Evolutionary conservation across 1,140 invertebrate species (phyloP), one percentile per base, ranked within the genome.

Genomic region (Thrips palmi): DNA sequence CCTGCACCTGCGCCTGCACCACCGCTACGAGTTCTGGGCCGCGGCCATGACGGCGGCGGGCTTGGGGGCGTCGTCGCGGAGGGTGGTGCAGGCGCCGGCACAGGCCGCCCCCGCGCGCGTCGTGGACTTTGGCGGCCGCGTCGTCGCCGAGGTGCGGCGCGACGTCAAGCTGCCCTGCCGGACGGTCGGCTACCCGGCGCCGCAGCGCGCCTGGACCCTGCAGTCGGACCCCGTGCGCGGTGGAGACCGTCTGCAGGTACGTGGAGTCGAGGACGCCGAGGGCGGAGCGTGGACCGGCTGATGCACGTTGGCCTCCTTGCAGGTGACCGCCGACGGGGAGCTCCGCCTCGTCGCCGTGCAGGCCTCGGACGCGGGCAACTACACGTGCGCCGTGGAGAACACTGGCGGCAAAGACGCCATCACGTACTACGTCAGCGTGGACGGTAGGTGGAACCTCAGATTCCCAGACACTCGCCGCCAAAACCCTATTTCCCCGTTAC

Each of bases 11-110:
- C 41, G 24, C 48, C 37, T 20, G 51, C 50, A 30, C 48, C 52
- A 39, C 46, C 58, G 25, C 23, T 75, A 75, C 42, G 67, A 70
- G 45, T 64, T 71, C 40, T 74, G 72, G 60, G 68, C 75, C 28
- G 70, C 70, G 2, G 65, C 70, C 12, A 64, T 65, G 4, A 71
- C 68, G 5, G 59, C 63, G 52, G 59, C 65, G 20, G 69, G 69
- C 7, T 63, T 69, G 45, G 68, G 69, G 25, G 62, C 43, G 67
- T 65, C 2, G 55, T 60, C 20, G 64, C 63, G 18, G 62, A 65
- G 46, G 23, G 22, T n/a, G 41, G 27, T 17, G 24, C 37, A 3
- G 28, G 58, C 33, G 39, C 44, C 17, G 33, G 18, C 28, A 43
- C 39, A 43, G 35, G 35, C 43, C 64, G 63, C 58, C 17, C 51